These are phyloP conservation scores for Channa argus DNA, from an alignment of 2,113 vertebrate species.

Conservation along the genomic window DNA sequence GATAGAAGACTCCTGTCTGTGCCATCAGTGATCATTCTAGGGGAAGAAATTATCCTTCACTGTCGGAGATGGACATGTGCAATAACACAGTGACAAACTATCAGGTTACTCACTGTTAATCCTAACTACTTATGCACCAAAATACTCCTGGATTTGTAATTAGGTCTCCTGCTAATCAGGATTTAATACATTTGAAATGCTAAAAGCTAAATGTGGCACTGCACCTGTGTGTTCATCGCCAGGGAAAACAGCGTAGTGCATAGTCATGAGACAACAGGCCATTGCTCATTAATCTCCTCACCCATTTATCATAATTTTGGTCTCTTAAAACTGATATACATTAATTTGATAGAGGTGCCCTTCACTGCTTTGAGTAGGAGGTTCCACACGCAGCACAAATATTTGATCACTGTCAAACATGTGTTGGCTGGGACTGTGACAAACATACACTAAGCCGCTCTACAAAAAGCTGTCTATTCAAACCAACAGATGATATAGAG, in stretches of 20 bases:
- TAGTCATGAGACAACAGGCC: constrained; percentile 32
- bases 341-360: constrained; percentile 65
- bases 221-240: constrained; percentile 18
- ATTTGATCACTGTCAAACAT: constrained; percentile 79
- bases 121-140: constrained; percentile 40
- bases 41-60: constrained; percentile 56
- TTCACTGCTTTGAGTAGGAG: constrained; percentile 65
- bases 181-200: constrained; percentile 46
- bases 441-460: constrained; percentile 64
- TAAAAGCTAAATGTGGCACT: constrained; percentile 22
- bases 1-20: constrained; percentile 73
- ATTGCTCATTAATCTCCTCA: constrained; percentile 50
- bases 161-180: constrained; percentile 51
- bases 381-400: constrained; percentile 63
- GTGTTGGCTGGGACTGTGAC: constrained; percentile 65
- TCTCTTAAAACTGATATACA: constrained; percentile 62
- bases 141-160: constrained; percentile 52
- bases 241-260: neutral
- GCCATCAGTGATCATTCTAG: constrained; percentile 61
- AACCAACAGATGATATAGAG: constrained; percentile 72
- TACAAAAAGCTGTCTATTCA: constrained; percentile 68
- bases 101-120: constrained; percentile 56
- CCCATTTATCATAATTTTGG: constrained; percentile 72
- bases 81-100: constrained; percentile 60
- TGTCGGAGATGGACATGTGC: constrained; percentile 55